Percentiles rank a stretch among this genome's conserved stretches.
These are phyloP conservation scores for Dynastes tityus DNA, from an alignment of 2,888 invertebrate species.

Conservation along the genomic window DNA sequence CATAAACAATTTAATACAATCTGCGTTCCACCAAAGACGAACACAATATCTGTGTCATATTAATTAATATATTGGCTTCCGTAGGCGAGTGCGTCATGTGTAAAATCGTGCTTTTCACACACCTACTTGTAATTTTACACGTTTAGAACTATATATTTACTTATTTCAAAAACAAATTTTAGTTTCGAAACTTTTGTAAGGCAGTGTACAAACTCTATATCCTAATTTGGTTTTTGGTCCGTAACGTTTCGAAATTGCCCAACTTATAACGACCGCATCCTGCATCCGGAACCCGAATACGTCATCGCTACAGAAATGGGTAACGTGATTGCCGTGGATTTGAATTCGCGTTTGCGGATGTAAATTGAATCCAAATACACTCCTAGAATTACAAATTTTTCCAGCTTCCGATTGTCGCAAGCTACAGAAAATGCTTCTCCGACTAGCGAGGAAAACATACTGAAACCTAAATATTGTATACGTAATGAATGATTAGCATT, in stretches of 20 bases:
- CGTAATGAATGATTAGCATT: not conserved
- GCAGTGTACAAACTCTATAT: too few relatives aligned
- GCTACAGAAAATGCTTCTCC: not conserved
- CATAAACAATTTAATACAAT: too few relatives aligned
- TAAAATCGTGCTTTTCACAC: too few relatives aligned
- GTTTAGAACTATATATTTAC: too few relatives aligned
- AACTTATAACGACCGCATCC: not conserved
- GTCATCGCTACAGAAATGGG: not conserved
- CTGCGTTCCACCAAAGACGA: too few relatives aligned
- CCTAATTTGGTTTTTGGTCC: too few relatives aligned
- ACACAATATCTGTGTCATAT: too few relatives aligned
- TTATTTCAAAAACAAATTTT: too few relatives aligned
- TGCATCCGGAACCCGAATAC: constrained; percentile 16
- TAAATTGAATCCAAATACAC: constrained; percentile 19
- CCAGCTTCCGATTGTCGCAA: constrained; percentile 18
- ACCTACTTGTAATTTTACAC: too few relatives aligned
- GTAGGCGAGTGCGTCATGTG: too few relatives aligned
- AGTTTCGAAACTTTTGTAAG: too few relatives aligned
- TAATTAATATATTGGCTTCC: too few relatives aligned
- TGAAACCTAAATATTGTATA: constrained; percentile 9
- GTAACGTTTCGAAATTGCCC: constrained; percentile 12
- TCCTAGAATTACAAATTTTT: constrained; percentile 32
- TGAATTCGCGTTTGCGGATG: constrained; percentile 32
- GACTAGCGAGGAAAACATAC: not conserved
- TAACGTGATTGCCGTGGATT: constrained; percentile 32